phyloP scores from a whole-genome alignment of 2,888 invertebrate species.

The Lydus trimaculatus region DNA sequence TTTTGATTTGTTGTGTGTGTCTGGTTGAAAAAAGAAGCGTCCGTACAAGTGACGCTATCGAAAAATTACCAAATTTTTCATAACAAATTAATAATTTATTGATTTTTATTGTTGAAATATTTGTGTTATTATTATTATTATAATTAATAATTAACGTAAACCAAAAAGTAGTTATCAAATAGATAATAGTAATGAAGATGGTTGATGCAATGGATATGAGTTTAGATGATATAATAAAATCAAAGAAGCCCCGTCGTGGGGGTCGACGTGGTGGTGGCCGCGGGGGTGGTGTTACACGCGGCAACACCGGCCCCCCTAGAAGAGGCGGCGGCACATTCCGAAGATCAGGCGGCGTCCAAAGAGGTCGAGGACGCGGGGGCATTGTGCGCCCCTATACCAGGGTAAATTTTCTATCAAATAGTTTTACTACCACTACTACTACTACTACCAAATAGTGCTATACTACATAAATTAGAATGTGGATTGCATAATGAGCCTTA shows the following conservation, averaged over 20 bases:
- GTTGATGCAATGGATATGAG: constrained; percentile 97
- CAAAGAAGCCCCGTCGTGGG: constrained; percentile 74
- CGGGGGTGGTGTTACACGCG: constrained; percentile 51
- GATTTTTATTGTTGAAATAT: neutral
- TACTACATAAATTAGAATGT: constrained; percentile 24
- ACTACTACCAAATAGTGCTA: constrained; percentile 12
- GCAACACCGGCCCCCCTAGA: constrained; percentile 43
- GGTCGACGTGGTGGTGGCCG: constrained; percentile 65
- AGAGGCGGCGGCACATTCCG: constrained; percentile 43
- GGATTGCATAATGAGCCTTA: constrained; percentile 6
- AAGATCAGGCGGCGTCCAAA: constrained; percentile 62
- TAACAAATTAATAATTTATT: neutral
- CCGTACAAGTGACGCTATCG: neutral
- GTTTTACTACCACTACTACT: constrained; percentile 10
- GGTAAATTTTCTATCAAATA: constrained; percentile 65
- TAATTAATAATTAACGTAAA: neutral
- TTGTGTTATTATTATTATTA: neutral
- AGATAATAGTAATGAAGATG: constrained; percentile 66
- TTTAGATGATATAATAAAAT: constrained; percentile 95
- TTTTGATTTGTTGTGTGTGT: neutral
- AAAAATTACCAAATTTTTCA: neutral
- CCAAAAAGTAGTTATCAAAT: neutral
- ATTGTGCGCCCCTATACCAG: constrained; percentile 73
- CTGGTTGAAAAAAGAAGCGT: neutral
- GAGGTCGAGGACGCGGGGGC: constrained; percentile 77